Evolutionary conservation across 2,113 vertebrate species (phyloP).

Genomic region (Melanerpes aurifrons): DNA sequence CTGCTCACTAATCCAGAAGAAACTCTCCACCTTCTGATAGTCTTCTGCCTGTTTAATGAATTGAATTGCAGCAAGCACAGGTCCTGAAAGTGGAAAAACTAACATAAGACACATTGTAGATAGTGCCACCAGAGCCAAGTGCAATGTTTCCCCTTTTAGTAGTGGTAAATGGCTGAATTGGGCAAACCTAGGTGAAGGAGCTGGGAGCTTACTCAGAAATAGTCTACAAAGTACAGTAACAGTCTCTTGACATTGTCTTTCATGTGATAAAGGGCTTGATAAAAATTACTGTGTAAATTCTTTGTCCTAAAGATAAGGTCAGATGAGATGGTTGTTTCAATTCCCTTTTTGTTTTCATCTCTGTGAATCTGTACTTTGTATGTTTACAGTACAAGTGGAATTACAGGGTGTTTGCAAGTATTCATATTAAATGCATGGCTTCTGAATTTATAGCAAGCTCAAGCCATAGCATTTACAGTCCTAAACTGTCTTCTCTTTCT

Average conservation of each 20-base stretch:
- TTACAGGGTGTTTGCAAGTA: not conserved
- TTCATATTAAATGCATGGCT: not conserved
- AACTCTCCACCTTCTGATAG: not conserved
- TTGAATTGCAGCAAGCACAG: not conserved
- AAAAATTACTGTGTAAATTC: conserved; percentile 10
- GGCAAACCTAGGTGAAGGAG: not conserved
- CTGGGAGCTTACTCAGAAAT: not conserved
- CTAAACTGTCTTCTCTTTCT: not conserved
- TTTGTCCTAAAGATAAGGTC: conserved; percentile 32
- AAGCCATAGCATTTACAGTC: not conserved
- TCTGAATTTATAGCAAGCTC: not conserved
- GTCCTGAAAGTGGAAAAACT: not conserved
- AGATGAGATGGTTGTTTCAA: conserved; percentile 24
- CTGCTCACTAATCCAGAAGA: not conserved
- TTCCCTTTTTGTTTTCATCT: conserved; percentile 32
- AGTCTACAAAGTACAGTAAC: not conserved
- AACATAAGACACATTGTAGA: not conserved
- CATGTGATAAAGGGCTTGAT: not conserved
- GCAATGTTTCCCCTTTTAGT: not conserved
- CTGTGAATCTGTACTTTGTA: not conserved
- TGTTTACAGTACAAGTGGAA: not conserved
- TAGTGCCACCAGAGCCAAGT: not conserved
- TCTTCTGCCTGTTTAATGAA: not conserved
- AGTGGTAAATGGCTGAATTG: not conserved
- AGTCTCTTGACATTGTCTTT: not conserved